Conservation (phyloP, 2,113 vertebrate genomes). For the Trogon surrucura region DNA sequence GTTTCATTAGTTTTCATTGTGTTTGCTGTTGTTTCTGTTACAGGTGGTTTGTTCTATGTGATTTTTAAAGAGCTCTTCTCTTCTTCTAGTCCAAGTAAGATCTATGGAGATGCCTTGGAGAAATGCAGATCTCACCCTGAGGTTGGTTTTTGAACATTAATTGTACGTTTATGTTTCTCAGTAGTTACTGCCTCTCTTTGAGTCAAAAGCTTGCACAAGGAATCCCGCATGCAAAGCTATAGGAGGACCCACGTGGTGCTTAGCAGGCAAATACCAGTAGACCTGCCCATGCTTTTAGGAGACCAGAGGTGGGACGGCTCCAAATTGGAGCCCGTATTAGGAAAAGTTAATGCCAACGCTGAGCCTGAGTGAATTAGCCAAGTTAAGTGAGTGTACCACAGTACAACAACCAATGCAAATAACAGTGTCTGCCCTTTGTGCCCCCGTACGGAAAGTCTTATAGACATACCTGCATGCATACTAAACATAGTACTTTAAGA, state of each 20-base stretch:
- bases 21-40: constrained; percentile 49
- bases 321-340: not conserved
- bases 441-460: not conserved
- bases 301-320: not conserved
- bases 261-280: not conserved
- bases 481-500: not conserved
- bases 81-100: constrained; percentile 91
- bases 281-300: not conserved
- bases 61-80: constrained; percentile 95
- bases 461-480: not conserved
- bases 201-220: not conserved
- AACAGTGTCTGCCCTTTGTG: not conserved
- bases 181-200: not conserved
- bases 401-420: not conserved
- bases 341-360: not conserved
- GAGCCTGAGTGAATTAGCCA: not conserved
- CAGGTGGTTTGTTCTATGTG: constrained; percentile 91
- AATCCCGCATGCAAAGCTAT: not conserved
- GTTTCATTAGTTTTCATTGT: not conserved
- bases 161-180: not conserved
- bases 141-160: constrained; percentile 74
- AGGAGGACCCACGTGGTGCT: fast-evolving
- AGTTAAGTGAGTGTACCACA: not conserved
- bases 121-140: constrained; percentile 90
- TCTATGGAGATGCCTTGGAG: constrained; percentile 90